Evolutionary conservation across 2,113 vertebrate species (phyloP).

Genomic region (Bos indicus): DNA sequence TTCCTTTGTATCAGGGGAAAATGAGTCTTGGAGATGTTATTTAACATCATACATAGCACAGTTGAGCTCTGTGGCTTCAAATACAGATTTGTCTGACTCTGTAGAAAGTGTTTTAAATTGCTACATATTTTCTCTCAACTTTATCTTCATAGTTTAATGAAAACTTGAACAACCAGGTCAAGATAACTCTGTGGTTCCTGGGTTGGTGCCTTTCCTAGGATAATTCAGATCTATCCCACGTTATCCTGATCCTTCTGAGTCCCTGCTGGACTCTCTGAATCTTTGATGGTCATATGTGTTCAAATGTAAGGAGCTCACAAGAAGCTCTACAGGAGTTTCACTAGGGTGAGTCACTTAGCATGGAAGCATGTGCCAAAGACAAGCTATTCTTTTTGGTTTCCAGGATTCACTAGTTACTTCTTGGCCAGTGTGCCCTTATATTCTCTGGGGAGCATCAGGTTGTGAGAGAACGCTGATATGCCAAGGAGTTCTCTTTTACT

Average conservation of each 20-base stretch:
- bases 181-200: neutral
- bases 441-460: neutral
- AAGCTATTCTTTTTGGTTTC: neutral
- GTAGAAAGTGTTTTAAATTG: neutral
- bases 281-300: neutral
- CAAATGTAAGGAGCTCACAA: neutral
- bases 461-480: neutral
- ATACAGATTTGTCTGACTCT: neutral
- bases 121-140: neutral
- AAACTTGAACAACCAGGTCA: neutral
- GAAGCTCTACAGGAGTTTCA: neutral
- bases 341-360: neutral
- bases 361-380: neutral
- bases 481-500: neutral
- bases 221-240: rapidly evolving
- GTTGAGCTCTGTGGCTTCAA: neutral
- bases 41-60: neutral
- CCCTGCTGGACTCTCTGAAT: neutral
- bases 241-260: neutral
- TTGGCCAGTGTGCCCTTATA: neutral
- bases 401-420: neutral
- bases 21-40: neutral
- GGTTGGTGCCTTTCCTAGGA: neutral
- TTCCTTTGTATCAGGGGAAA: neutral
- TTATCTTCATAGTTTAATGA: neutral